Conservation (phyloP, 2,113 vertebrate species). For the Canis aureus region DNA sequence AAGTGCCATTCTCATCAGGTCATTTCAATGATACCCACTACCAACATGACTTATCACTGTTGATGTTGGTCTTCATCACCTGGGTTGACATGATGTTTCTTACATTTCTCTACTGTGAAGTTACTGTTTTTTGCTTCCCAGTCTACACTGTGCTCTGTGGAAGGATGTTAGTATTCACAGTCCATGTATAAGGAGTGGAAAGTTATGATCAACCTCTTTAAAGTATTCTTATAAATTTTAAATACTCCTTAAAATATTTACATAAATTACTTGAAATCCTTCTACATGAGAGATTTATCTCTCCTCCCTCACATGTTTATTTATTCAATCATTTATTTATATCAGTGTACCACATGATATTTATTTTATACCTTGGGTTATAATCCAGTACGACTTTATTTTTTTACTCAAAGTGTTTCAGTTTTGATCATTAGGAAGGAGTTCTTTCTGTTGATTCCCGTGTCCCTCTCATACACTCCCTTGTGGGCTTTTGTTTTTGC, state of each 20-base stretch:
- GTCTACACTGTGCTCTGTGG: neutral
- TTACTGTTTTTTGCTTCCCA: neutral
- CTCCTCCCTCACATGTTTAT: neutral
- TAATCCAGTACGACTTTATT: neutral
- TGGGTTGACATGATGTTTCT: neutral
- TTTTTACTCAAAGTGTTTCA: neutral
- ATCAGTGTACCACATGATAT: neutral
- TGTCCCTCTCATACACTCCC: neutral
- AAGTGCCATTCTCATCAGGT: neutral
- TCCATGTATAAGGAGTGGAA: neutral
- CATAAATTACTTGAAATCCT: neutral
- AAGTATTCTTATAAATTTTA: neutral
- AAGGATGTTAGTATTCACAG: neutral
- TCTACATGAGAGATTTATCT: neutral
- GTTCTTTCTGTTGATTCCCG: neutral
- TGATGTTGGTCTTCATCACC: neutral
- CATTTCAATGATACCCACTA: neutral
- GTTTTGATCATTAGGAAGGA: neutral
- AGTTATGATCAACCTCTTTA: neutral
- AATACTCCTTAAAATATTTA: neutral
- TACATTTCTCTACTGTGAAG: neutral
- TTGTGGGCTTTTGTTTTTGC: neutral
- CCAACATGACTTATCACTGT: neutral
- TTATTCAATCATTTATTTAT: neutral
- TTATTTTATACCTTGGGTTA: neutral